Conservation (phyloP, 1,140 invertebrate genomes). For the Lethrus apterus region DNA sequence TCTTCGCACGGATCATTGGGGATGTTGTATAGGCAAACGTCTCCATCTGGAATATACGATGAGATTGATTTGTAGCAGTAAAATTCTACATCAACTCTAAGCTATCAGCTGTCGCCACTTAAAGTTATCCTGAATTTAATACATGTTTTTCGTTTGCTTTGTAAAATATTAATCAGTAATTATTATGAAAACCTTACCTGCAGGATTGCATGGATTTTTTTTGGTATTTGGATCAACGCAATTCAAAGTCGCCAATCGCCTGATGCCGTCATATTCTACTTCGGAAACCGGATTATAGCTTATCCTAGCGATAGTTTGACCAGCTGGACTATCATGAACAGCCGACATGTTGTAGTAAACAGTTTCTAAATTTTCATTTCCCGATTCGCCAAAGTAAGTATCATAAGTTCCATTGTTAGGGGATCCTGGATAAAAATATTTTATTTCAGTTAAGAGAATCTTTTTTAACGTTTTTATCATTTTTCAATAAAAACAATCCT, state of each 20-base stretch:
- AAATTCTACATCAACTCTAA: too few species aligned
- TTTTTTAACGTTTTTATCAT: background rate
- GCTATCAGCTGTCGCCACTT: too few species aligned
- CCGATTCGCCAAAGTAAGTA: slow-evolving; percentile 34
- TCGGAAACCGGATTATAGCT: slow-evolving; percentile 29
- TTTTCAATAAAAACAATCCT: slow-evolving; percentile 16
- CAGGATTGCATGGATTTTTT: slow-evolving; percentile 35
- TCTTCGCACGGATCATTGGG: slow-evolving; percentile 57
- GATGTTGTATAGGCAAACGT: slow-evolving; percentile 58
- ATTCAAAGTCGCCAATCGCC: slow-evolving; percentile 36
- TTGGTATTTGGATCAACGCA: slow-evolving; percentile 34
- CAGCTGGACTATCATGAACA: slow-evolving; percentile 32
- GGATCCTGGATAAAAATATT: slow-evolving; percentile 35
- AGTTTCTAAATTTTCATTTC: slow-evolving; percentile 30
- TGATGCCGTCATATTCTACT: slow-evolving; percentile 30
- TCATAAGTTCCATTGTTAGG: slow-evolving; percentile 34
- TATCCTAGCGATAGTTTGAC: slow-evolving; percentile 28
- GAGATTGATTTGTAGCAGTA: too few species aligned
- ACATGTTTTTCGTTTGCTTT: too few species aligned
- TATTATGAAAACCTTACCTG: slow-evolving; percentile 35
- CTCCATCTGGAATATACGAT: too few species aligned
- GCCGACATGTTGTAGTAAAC: slow-evolving; percentile 32
- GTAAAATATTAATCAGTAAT: too few species aligned
- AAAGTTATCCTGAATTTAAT: too few species aligned
- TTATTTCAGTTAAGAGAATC: too few species aligned